These are phyloP conservation scores for Tichodroma muraria DNA, from an alignment of 2,113 vertebrate species.

Conservation along the genomic window DNA sequence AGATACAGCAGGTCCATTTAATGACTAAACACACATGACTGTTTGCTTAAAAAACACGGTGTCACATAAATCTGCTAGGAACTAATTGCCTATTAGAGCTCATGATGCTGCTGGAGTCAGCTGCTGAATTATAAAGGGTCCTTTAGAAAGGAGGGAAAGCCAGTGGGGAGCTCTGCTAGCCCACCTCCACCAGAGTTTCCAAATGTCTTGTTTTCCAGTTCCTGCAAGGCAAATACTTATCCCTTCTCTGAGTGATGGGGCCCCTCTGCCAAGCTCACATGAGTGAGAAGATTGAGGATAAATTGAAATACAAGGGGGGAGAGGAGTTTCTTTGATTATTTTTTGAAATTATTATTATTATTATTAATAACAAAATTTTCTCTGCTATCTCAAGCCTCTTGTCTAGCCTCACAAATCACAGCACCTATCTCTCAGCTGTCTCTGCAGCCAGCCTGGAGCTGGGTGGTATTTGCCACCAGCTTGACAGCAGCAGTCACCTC, in stretches of 20 bases:
- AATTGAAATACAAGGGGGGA: background rate
- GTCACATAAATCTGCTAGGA: conserved; percentile 43
- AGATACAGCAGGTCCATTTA: background rate
- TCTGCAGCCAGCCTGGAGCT: background rate
- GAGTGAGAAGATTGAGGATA: background rate
- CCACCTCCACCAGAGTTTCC: background rate
- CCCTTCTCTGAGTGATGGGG: fast-evolving
- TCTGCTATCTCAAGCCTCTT: background rate
- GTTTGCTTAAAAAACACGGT: conserved; percentile 17
- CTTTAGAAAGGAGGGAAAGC: background rate
- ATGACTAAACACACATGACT: conserved; percentile 38
- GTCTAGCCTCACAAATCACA: background rate
- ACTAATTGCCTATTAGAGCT: conserved; percentile 53
- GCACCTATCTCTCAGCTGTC: background rate
- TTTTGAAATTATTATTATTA: background rate
- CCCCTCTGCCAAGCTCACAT: background rate
- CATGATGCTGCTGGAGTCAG: background rate
- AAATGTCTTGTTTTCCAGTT: background rate
- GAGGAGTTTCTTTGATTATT: background rate
- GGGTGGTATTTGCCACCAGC: background rate
- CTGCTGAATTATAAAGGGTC: conserved; percentile 19
- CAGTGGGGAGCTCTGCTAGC: fast-evolving
- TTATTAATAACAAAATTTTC: background rate
- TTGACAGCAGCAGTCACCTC: fast-evolving
- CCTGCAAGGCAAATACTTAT: background rate